Conservation (phyloP, 2,797 vertebrate genomes). For the Enteromius mattozi region DNA sequence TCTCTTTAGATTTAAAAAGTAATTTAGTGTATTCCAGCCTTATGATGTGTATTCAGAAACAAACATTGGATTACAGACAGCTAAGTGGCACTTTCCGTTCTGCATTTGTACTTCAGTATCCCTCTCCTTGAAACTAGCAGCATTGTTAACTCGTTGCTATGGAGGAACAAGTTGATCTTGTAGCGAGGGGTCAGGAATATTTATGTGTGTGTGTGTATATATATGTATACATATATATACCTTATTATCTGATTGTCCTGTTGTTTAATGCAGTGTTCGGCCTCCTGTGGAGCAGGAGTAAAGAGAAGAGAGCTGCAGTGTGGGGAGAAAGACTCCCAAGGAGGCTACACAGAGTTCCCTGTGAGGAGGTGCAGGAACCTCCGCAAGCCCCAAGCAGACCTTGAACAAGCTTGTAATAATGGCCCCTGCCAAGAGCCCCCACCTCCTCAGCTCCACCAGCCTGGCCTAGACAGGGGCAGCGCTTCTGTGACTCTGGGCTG, state of each 20-base stretch:
- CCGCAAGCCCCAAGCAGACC: slow-evolving; percentile 80
- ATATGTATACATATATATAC: neutral
- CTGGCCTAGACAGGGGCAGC: slow-evolving; percentile 64
- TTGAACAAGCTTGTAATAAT: slow-evolving; percentile 86
- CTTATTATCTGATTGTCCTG: slow-evolving; percentile 6
- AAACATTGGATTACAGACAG: slow-evolving; percentile 12
- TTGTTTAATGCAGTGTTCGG: slow-evolving; percentile 81
- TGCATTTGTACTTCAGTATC: neutral
- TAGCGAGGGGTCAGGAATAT: neutral
- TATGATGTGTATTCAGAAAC: neutral
- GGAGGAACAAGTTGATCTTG: slow-evolving; percentile 29
- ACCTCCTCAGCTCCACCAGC: slow-evolving; percentile 42
- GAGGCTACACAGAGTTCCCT: slow-evolving; percentile 85
- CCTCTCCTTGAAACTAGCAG: slow-evolving; percentile 12
- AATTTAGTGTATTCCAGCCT: too few species aligned
- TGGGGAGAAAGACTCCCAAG: slow-evolving; percentile 83
- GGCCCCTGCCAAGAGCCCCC: slow-evolving; percentile 75
- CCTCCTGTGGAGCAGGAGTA: slow-evolving; percentile 85
- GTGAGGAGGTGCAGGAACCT: slow-evolving; percentile 88
- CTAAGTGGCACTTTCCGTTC: neutral
- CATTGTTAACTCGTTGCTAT: slow-evolving; percentile 31
- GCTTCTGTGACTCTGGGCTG: slow-evolving; percentile 78
- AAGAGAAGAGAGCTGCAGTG: slow-evolving; percentile 88
- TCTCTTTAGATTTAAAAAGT: too few species aligned
- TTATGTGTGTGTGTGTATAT: neutral